A percentile compares a stretch with the other conserved stretches of the same genome.
Evolutionary conservation across 1,140 invertebrate genomes (phyloP).

Genomic region (Adelges cooleyi): DNA sequence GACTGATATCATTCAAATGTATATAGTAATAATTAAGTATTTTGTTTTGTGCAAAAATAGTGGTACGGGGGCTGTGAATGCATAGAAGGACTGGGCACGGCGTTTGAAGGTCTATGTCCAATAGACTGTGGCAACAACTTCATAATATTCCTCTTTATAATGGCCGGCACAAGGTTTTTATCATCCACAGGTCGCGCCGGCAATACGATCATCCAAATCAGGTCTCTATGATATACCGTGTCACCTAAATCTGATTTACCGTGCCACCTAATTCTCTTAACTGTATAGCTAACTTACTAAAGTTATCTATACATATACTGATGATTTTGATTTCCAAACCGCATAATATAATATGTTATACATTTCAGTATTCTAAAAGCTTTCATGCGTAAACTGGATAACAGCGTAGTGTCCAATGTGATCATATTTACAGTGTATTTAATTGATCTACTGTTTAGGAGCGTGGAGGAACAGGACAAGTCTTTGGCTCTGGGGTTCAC

Average conservation of each 20-base stretch:
- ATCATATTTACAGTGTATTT: not conserved
- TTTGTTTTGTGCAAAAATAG: not conserved
- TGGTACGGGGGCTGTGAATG: constrained; percentile 37
- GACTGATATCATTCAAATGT: not conserved
- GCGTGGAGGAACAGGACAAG: constrained; percentile 38
- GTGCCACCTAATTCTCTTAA: too few species aligned
- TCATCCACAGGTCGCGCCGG: constrained; percentile 34
- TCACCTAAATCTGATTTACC: constrained; percentile 33
- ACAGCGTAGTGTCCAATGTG: not conserved
- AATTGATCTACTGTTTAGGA: constrained; percentile 34
- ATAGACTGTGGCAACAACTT: constrained; percentile 33
- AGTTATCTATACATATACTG: too few species aligned
- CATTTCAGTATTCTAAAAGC: not conserved
- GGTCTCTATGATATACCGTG: constrained; percentile 32
- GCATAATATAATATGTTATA: not conserved
- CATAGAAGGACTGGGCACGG: constrained; percentile 28
- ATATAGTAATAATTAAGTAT: not conserved
- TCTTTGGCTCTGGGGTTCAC: constrained; percentile 37
- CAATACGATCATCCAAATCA: constrained; percentile 35
- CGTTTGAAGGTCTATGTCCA: constrained; percentile 33
- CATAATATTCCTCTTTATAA: constrained; percentile 32
- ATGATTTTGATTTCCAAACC: too few species aligned
- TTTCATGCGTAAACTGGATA: too few species aligned
- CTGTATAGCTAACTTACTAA: too few species aligned
- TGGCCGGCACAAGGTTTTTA: constrained; percentile 33